Base-by-base conservation (phyloP, 2,888 invertebrate genomes). In the Machimus rusticus region DNA sequence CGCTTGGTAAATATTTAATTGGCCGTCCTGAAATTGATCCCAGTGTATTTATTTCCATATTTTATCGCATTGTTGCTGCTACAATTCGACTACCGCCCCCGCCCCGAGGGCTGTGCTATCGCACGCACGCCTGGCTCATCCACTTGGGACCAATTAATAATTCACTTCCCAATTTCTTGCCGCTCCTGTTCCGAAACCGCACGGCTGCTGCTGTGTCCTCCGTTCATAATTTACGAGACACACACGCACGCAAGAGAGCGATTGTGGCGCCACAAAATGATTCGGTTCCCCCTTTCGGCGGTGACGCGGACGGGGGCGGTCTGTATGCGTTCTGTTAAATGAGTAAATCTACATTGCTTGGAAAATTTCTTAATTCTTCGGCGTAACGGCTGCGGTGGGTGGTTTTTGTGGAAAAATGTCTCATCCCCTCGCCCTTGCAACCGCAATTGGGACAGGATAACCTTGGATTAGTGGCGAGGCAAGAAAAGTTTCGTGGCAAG, bases 61-160 rank as follows among this genome's bases (percentile, higher is more conserved):
- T 78, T 78, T 66, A 66, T 66, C 19, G 66, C 12, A 66, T 23
- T 66, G 66, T 66, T 23, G 66, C 66, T 66, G 28, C 12, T 23
- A 66, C 66, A 19, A 66, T 66, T 66, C 28, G 4, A 66, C 1
- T 66, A 6, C 19, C 28, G 9, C 39, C 19, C 16, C 77, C 34
- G 31, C 77, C 23, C 74, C 43, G 16, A 46, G 14, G 28, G 5
- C 51, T n/a, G 2, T n/a, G n/a, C 12, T 66, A 12, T 66, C 23
- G 19, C 66, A 66, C 66, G 66, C 66, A 66, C 66, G 66, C 19
- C 66, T 12, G 28, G 66, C 66, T 66, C 66, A 66, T 66, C 76
- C 74, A 31, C 34, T 74, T 74, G 55, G 55, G 77, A 37, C 19
- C 78, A 78, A 78, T 78, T 78, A 78, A 78, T 78, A 78, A 78